Base-by-base conservation (phyloP, 2,888 invertebrate genomes). In the Frankliniella intonsa region DNA sequence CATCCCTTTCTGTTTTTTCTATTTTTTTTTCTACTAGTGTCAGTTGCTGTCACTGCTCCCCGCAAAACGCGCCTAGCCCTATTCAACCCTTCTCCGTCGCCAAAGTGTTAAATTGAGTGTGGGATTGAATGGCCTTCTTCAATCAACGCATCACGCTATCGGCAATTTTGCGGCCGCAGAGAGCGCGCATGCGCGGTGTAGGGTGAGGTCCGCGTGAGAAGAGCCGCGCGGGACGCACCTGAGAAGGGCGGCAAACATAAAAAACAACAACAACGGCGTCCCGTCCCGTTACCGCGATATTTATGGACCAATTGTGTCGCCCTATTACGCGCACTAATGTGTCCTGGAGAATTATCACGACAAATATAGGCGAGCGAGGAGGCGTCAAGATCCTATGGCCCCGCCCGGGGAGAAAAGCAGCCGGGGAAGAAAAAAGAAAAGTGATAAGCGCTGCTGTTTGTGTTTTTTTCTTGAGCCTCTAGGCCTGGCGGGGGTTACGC, bases 51-150 rank as follows among this genome's bases (percentile, higher is more conserved):
- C 62, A 62, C 62, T 19, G 62, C 17, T 62, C 62, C 38, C 14
- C 14, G 14, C 62, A 62, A 7, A 19, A n/a, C 62, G 11, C 11
- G 62, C 62, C 14, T 62, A n/a, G 62, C 7, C 69, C 3, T 76
- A 25, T 25, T 76, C 69, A 76, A 76, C 69, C 69, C 69, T 76
- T 76, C 69, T 25, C 19, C 55, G 69, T 9, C 8, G 25, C 22
- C 17, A 17, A 62, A 25, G 69, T 76, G 69, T 76, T 76, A 76
- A 76, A 76, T 76, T 76, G 69, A 76, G 69, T 76, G 69, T 76
- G 69, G 69, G 69, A 76, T 76, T 76, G 69, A 12, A 3, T 12
- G 25, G 25, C 69, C 8, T 9, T 9, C 22, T 25, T 76, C 69
- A 76, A 76, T 76, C 69, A 76, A 76, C 25, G 22, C 69, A 22